Evolutionary conservation across 2,797 vertebrate species (phyloP), one percentile per base, ranked within the genome.

Genomic region (Sylvilagus floridanus): DNA sequence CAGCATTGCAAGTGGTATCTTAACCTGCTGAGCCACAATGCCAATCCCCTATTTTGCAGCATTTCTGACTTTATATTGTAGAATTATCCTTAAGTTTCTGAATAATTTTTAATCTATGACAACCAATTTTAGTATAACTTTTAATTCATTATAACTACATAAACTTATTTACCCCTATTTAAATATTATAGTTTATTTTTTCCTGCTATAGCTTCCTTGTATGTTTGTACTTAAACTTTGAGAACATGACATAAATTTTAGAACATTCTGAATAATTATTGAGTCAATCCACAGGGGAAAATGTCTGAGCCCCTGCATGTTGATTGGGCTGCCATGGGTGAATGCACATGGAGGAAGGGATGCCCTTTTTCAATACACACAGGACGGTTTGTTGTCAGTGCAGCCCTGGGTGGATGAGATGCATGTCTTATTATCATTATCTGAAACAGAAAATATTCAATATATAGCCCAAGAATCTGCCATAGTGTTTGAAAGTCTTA

Each of bases 91-190:
- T 72, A 71, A 50, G 4, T 87, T 87, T 95, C 13, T 35, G 71
- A 89, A 79, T 68, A 66, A 4, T 47, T 87, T 81, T 65, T 32
- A 91, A 54, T 69, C 1, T 8, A 28, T 42, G 66, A 78, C 4
- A 89, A 47, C 4, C 84, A n/a, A 77, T 79, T 81, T 82, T 6
- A 73, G 50, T 89, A 57, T 78, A 86, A 77, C 6, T 82, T 85
- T 65, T 69, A 77, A 68, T 62, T 76, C 7, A 73, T 90, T 84
- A 35, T 63, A 57, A 35, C 5, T 73, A 21, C 2, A 68, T 68
- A 84, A 77, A 2, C 1, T 91, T 81, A 84, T 72, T 86, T 79
- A 72, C 5, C 26, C 30, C 52, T 71, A 87, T 68, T 35, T 17
- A 81, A 54, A 86, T 2, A 13, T 24, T 52, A 54, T 8, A 54